phyloP scores from a whole-genome alignment of 2,113 vertebrate species.

The Gnathonemus longibarbis region DNA sequence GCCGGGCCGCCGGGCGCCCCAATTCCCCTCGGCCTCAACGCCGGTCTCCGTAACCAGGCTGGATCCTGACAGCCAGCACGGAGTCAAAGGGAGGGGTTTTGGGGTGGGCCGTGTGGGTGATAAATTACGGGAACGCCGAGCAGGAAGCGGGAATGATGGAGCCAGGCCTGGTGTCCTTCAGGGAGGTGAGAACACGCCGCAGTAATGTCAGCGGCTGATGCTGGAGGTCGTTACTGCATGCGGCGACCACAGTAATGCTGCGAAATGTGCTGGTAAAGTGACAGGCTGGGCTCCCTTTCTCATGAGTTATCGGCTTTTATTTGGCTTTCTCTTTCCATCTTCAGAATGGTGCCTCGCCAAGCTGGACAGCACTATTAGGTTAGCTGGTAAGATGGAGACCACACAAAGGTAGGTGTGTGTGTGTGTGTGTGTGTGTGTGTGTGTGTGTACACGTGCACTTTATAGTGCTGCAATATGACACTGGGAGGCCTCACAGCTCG shows the following conservation, averaged over 20 bases:
- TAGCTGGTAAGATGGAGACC: neutral
- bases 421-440: too few species aligned
- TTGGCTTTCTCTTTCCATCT: neutral
- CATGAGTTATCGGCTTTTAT: neutral
- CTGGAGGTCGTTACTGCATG: neutral
- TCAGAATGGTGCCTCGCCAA: neutral
- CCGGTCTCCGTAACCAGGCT: too few species aligned
- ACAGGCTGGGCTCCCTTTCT: neutral
- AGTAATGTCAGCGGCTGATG: neutral
- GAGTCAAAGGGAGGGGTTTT: neutral
- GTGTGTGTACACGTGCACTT: neutral
- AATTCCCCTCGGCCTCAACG: neutral
- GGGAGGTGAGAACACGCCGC: neutral
- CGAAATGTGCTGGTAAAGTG: neutral
- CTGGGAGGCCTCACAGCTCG: neutral
- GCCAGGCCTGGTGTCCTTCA: neutral
- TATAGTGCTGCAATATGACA: neutral
- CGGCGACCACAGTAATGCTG: neutral
- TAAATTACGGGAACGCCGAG: neutral
- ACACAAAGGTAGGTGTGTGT: too few species aligned
- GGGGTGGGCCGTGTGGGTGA: neutral
- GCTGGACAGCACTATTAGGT: neutral
- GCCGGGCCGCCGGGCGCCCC: neutral
- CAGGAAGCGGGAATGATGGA: neutral
- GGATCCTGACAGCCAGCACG: neutral